Evolutionary conservation across 2,888 invertebrate genomes (phyloP), one percentile per base, ranked within the genome.

Genomic region (Ectemnius cavifrons): DNA sequence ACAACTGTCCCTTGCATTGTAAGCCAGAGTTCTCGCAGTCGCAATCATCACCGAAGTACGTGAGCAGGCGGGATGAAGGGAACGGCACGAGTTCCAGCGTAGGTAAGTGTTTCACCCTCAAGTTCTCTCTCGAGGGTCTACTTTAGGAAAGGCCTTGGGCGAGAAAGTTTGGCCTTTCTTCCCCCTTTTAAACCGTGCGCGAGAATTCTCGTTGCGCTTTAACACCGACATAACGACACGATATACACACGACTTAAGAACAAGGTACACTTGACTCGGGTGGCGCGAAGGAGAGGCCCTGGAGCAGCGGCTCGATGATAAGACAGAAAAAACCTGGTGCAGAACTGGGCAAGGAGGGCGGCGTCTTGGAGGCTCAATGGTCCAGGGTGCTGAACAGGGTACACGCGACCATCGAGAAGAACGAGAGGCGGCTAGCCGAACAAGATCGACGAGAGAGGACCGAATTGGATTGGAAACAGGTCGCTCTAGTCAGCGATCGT

Each of bases 401-500:
- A 46, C 94, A 95, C 88, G 93, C 93, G 78, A 96, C 96, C 4
- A 95, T 97, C 73, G 97, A 97, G 83, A 92, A 94, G 63, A 96
- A 96, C 91, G 97, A 96, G 89, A 93, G 94, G 86, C 93, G 97
- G 4, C 93, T 96, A 6, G 94, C 94, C 0, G 96, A 96, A 84
- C 95, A 95, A 89, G 96, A 97, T 87, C 92, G 95, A 65, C 92
- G 95, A 66, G 97, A 97, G 85, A 93, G 94, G 63, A 95, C 96
- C 74, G 96, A 96, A 87, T 91, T 96, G 67, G 97, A 97, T 89
- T 97, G 97, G 97, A 96, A 94, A 83, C 94, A 94, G 85, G 91
- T 89, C 74, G 97, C 97, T 0, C 93, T 97, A 66, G 97, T 97
- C 14, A 94, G 97, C 73, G 97, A 97, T 90, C 93, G 95, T 52